Base-by-base conservation (phyloP, 2,113 vertebrate species). In the Athene noctua region DNA sequence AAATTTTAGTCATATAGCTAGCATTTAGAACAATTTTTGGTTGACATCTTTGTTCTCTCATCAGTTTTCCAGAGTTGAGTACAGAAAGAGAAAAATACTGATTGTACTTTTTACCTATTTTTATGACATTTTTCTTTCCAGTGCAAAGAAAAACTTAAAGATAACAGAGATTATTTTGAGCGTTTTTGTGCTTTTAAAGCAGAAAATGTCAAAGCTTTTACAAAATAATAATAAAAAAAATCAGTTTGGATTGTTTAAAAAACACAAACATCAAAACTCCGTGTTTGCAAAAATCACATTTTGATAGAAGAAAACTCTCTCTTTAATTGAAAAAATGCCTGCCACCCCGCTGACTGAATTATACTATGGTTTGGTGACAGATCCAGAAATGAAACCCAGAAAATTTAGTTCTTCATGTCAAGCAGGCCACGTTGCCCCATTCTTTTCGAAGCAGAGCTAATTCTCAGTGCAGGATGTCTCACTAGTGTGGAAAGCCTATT, bases 291-390 rank as follows among this genome's bases (percentile, higher is more conserved):
- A 96, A 92, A 42, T 80, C 34, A 63, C 9, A 36, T 61, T 95
- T 88, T 84, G 30, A 75, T 84, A 55, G 59, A 90, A 90, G 75
- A 75, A 91, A 95, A 47, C 32, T 6, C 21, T 6, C 21, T 71
- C 12, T 55, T 90, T 95, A 92, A 92, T 79, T 95, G 83, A 89
- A 94, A 96, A 91, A 93, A 92, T 72, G 52, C 72, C 57, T 83
- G 46, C 57, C 57, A n/a, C 80, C 75, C 40, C 0, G 2, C 63
- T 81, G 83, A 61, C 47, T 87, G 68, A 92, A 91, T 89, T 84
- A 79, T 71, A 84, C 61, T 94, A 93, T 47, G 13, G 42, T 68
- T 93, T 93, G 79, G 30, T 87, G 95, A 79, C 80, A 78, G 88
- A 54, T 88, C 30, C 68, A 91, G 80, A 74, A 96, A 91, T 84